Evolutionary conservation across 2,113 vertebrate genomes (phyloP), one percentile per base, ranked within the genome.

Genomic region (Marmota flaviventris): DNA sequence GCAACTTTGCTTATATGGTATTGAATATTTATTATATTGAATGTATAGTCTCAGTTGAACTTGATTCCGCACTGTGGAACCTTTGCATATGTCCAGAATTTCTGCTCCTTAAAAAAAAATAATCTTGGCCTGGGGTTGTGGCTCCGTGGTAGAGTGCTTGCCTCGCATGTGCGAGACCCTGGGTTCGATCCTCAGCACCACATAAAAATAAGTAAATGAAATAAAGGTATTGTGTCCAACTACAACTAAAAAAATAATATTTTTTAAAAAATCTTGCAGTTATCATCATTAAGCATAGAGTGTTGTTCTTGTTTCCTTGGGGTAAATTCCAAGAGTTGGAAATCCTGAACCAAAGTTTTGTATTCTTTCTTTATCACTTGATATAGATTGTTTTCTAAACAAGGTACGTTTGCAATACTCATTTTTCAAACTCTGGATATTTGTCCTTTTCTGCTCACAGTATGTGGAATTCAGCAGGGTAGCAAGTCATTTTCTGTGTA

Each of bases 401-500:
- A 45, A 76, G 69, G 27, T 8, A 10, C 89, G 29, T 95, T 92
- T 85, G 51, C 69, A 65, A 1, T 37, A 76, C 61, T 24, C 17
- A 13, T 89, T 91, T 85, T 83, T 86, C 34, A 53, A 90, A 93
- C 92, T 93, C 53, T 69, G 83, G 34, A 0, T 73, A 7, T 86
- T 81, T 78, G 76, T 84, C 25, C 3, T 2, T 14, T 90, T 63
- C 53, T 27, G 0, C 22, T 53, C 14, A 6, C n/a, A 45, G 42
- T 53, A 39, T 18, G 32, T 8, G 25, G 48, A 48, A 17, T 77
- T 81, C 29, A 16, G 53, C 11, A 6, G 18, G 34, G 5, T 65
- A 8, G 65, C 13, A 1, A 11, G 53, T 42, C 13, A 24, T 85
- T 58, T 90, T 94, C 32, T 75, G 42, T 85, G 65, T 77, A 22